Evolutionary conservation across 2,797 vertebrate species (phyloP).

Genomic region (Microctenopoma lineatum): DNA sequence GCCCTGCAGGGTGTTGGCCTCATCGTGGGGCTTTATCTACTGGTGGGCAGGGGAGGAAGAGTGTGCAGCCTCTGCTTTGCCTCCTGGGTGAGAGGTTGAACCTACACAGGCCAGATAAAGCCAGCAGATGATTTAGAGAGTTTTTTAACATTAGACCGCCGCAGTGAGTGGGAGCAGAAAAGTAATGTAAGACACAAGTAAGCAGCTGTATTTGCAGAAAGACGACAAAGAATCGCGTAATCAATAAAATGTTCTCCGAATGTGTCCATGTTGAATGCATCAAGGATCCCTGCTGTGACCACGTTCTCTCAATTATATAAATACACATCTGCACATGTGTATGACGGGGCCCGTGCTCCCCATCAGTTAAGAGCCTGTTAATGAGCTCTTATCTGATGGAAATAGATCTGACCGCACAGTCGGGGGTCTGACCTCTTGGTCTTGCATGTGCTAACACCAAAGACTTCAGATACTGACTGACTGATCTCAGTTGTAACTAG

Average conservation of each 20-base stretch:
- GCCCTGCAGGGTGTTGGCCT: constrained; percentile 42
- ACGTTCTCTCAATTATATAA: constrained; percentile 46
- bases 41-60: constrained; percentile 10
- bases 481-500: not conserved
- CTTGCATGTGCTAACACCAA: constrained; percentile 51
- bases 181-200: constrained; percentile 1
- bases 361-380: constrained; percentile 36
- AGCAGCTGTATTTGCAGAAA: not conserved
- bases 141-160: not conserved
- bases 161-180: not conserved
- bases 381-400: constrained; percentile 77
- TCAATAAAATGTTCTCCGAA: not conserved
- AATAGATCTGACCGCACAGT: constrained; percentile 68
- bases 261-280: constrained; percentile 18
- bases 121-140: constrained; percentile 5
- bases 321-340: constrained; percentile 45
- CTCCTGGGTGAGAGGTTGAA: constrained; percentile 35
- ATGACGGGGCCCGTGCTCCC: constrained; percentile 24
- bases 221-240: not conserved
- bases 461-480: constrained; percentile 22
- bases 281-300: constrained; percentile 19
- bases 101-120: constrained; percentile 19
- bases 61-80: constrained; percentile 11
- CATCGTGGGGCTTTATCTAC: constrained; percentile 32
- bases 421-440: constrained; percentile 64